Evolutionary conservation across 1,140 invertebrate genomes (phyloP).

Genomic region (Bradysia coprophila): DNA sequence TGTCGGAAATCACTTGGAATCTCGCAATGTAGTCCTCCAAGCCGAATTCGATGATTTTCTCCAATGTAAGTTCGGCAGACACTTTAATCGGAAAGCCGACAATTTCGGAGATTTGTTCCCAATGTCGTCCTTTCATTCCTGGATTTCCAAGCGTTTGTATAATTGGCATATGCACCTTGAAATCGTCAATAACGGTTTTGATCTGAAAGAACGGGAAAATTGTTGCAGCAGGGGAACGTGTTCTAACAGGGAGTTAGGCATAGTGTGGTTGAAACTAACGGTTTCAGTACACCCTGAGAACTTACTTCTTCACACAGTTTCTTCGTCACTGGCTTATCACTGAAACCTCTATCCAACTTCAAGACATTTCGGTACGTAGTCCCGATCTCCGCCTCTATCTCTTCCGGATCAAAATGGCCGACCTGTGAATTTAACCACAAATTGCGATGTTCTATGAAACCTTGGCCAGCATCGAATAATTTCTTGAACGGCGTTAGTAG

Average conservation of each 20-base stretch:
- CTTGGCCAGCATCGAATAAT: conserved; percentile 71
- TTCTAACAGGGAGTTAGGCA: background rate
- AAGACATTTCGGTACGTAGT: conserved; percentile 65
- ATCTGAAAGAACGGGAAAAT: conserved; percentile 22
- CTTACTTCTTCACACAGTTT: conserved; percentile 43
- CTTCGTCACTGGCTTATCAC: conserved; percentile 41
- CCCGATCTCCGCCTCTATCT: conserved; percentile 66
- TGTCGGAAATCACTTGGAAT: conserved; percentile 85
- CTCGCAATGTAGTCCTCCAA: conserved; percentile 77
- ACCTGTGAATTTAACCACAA: conserved; percentile 70
- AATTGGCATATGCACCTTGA: conserved; percentile 78
- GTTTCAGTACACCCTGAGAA: background rate
- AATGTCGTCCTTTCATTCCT: conserved; percentile 80
- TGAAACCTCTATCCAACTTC: conserved; percentile 77
- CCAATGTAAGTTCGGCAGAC: conserved; percentile 65
- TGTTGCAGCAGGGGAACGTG: background rate
- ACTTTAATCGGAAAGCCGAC: conserved; percentile 84
- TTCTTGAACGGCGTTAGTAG: conserved; percentile 69
- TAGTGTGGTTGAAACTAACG: background rate
- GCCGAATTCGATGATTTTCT: conserved; percentile 85
- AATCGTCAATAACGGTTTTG: conserved; percentile 59
- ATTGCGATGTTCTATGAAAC: conserved; percentile 69
- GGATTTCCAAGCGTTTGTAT: conserved; percentile 87
- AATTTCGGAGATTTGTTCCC: conserved; percentile 91
- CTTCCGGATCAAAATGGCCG: conserved; percentile 69